Evolutionary conservation across 1,140 invertebrate species (phyloP).

Genomic region (Meloidogyne hapla): DNA sequence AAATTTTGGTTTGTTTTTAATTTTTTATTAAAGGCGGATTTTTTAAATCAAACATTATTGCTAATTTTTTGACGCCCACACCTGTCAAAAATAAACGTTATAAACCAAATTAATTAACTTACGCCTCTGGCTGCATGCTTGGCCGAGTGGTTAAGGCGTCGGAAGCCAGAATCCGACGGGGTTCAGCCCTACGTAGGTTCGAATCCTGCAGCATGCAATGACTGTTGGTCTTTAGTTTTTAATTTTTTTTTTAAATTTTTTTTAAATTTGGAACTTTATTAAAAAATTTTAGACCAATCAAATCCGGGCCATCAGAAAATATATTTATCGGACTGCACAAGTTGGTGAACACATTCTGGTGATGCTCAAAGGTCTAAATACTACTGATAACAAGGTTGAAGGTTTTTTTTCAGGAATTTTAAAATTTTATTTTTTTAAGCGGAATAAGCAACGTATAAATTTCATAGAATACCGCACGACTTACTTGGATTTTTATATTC

Average conservation of each 20-base stretch:
- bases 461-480: constrained; percentile 48
- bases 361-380: constrained; percentile 50
- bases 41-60: too few relatives aligned
- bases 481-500: constrained; percentile 49
- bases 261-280: neutral
- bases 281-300: constrained; percentile 36
- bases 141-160: neutral
- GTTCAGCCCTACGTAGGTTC: neutral
- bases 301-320: constrained; percentile 47
- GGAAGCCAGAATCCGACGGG: too few relatives aligned
- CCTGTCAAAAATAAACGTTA: too few relatives aligned
- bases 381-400: constrained; percentile 44
- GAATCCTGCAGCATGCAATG: neutral
- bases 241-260: neutral
- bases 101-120: too few relatives aligned
- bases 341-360: constrained; percentile 53
- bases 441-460: constrained; percentile 42
- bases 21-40: too few relatives aligned
- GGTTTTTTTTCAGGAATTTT: neutral
- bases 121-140: too few relatives aligned
- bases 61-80: too few relatives aligned
- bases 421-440: constrained; percentile 34
- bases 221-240: neutral
- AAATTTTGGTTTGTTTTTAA: constrained; percentile 39
- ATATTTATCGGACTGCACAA: constrained; percentile 51